Evolutionary conservation across 2,888 invertebrate species (phyloP).

Genomic region (Dynastes maya): DNA sequence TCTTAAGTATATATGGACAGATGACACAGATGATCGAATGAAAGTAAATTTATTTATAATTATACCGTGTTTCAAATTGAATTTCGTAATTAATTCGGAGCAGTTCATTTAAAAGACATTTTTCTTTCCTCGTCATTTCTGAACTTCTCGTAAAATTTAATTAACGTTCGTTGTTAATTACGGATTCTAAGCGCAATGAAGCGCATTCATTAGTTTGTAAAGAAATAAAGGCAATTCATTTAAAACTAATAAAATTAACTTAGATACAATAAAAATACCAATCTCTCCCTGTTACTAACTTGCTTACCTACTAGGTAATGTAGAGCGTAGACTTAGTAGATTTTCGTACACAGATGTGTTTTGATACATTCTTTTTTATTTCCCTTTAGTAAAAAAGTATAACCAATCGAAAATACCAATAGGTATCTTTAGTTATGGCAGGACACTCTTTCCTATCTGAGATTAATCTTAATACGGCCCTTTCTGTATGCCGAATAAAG

Average conservation of each 20-base stretch:
- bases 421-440: too few species aligned
- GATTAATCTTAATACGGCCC: neutral
- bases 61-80: neutral
- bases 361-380: too few species aligned
- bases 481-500: conserved; percentile 7
- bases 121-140: neutral
- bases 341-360: too few species aligned
- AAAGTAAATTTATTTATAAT: neutral
- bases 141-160: conserved; percentile 20
- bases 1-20: neutral
- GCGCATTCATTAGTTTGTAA: neutral
- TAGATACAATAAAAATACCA: too few species aligned
- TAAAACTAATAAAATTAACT: neutral
- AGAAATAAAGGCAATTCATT: conserved; percentile 1
- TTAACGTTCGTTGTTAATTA: neutral
- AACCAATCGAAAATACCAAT: too few species aligned
- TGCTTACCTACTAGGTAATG: too few species aligned
- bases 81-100: conserved; percentile 16
- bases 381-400: too few species aligned
- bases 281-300: too few species aligned
- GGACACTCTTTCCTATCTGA: neutral
- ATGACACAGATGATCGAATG: neutral
- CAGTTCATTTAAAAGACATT: neutral
- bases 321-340: too few species aligned
- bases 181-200: neutral